Conservation (phyloP, 1,140 invertebrate genomes). For the Hycleus cichorii region DNA sequence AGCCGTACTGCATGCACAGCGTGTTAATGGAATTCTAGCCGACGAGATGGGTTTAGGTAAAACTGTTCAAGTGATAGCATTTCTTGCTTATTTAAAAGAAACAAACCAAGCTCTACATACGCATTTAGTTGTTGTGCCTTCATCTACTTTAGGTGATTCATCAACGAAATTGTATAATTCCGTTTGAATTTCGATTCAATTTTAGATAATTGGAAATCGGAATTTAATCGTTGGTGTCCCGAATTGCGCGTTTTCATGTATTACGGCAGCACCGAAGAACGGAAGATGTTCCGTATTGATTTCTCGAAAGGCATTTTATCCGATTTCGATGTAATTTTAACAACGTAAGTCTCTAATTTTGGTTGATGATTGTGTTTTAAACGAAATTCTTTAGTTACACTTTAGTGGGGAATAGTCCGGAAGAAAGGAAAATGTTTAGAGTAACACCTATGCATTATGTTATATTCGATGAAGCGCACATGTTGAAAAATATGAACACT, state of each 20-base stretch:
- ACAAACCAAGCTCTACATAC: constrained; percentile 58
- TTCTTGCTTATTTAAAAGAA: constrained; percentile 82
- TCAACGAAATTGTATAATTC: not conserved
- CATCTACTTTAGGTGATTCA: constrained; percentile 73
- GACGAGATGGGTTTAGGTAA: constrained; percentile 89
- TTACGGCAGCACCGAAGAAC: constrained; percentile 80
- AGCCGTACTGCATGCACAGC: constrained; percentile 77
- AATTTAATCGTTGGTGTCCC: constrained; percentile 81
- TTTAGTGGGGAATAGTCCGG: constrained; percentile 70
- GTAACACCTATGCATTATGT: constrained; percentile 85
- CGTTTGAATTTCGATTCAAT: constrained; percentile 9
- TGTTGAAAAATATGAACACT: constrained; percentile 96
- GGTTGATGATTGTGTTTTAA: not conserved
- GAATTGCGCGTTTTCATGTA: constrained; percentile 73
- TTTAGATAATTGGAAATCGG: constrained; percentile 82
- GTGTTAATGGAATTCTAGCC: constrained; percentile 90
- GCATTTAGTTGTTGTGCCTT: constrained; percentile 86
- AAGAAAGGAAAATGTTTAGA: constrained; percentile 87
- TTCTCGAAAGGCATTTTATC: constrained; percentile 69
- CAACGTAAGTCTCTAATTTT: constrained; percentile 55
- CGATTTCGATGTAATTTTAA: constrained; percentile 76
- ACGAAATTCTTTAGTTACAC: constrained; percentile 54
- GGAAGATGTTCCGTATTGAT: constrained; percentile 64
- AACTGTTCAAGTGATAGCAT: constrained; percentile 85
- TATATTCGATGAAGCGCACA: constrained; percentile 95